phyloP scores from a whole-genome alignment of 2,888 invertebrate species.

The Drosophila colorata region DNA sequence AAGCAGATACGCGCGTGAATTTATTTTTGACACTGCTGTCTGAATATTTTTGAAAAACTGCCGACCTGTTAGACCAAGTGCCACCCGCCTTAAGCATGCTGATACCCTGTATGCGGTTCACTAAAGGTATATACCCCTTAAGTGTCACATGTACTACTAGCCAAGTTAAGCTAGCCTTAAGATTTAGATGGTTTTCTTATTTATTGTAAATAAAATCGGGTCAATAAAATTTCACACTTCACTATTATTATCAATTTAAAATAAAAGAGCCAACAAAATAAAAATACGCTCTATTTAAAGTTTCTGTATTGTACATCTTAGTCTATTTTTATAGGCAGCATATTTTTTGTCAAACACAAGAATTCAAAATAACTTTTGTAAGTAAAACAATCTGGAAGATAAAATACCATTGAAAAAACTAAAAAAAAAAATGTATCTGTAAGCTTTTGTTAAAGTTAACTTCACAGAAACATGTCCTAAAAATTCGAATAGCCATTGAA shows the following conservation, averaged over 20 bases:
- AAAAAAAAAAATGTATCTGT: too few relatives aligned
- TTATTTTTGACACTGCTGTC: constrained; percentile 62
- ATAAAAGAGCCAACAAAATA: too few relatives aligned
- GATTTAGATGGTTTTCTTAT: background rate
- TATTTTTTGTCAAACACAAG: constrained; percentile 2
- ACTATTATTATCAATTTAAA: too few relatives aligned
- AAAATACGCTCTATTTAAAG: background rate
- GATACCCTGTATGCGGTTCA: constrained; percentile 10
- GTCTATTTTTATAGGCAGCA: background rate
- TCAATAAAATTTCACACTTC: too few relatives aligned
- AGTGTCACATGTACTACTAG: too few relatives aligned
- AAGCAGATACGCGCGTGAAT: constrained; percentile 44
- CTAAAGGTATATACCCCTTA: background rate
- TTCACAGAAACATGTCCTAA: too few relatives aligned
- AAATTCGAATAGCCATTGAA: too few relatives aligned
- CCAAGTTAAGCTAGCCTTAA: background rate
- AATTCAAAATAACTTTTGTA: constrained; percentile 1
- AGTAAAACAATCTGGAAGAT: background rate
- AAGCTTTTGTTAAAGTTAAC: too few relatives aligned
- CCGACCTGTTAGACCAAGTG: constrained; percentile 48
- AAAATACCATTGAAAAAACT: constrained; percentile 2
- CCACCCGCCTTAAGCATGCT: constrained; percentile 17
- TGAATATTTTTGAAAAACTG: constrained; percentile 72
- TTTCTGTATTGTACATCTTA: background rate
- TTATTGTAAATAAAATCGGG: too few relatives aligned